Conservation (phyloP, 2,113 vertebrate species). For the Girardinichthys multiradiatus region DNA sequence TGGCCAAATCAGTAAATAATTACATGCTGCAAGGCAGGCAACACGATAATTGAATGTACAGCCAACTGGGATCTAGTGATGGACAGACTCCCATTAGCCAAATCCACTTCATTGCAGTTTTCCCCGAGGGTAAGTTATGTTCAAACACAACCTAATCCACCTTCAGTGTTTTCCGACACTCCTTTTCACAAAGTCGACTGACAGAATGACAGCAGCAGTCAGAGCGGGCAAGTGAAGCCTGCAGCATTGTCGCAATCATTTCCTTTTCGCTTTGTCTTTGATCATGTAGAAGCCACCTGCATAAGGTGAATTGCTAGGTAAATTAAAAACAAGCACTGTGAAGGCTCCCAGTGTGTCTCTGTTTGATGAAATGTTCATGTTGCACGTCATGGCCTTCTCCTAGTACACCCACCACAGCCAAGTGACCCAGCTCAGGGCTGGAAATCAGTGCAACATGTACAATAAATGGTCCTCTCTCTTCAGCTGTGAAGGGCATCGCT, state of each 20-base stretch:
- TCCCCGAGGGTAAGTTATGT: constrained; percentile 58
- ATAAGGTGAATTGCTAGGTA: background rate
- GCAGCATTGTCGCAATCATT: background rate
- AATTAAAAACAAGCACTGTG: background rate
- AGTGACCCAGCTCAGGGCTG: constrained; percentile 26
- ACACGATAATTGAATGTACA: constrained; percentile 67
- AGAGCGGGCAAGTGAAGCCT: constrained; percentile 9
- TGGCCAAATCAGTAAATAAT: constrained; percentile 73
- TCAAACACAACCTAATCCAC: constrained; percentile 65
- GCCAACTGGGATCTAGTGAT: constrained; percentile 66
- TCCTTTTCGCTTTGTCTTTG: constrained; percentile 20
- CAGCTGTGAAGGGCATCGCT: constrained; percentile 45
- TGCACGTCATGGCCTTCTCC: constrained; percentile 43
- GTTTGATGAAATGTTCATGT: constrained; percentile 37
- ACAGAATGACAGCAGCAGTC: constrained; percentile 47
- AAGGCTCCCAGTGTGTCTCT: constrained; percentile 1
- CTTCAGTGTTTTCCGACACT: constrained; percentile 31
- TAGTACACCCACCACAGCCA: constrained; percentile 15
- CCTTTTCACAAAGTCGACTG: constrained; percentile 24
- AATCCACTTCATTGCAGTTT: constrained; percentile 61
- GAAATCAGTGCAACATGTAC: constrained; percentile 14
- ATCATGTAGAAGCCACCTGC: constrained; percentile 19
- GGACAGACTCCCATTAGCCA: constrained; percentile 72
- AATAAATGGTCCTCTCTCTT: constrained; percentile 44
- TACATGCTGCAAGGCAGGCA: constrained; percentile 57